Base-by-base conservation (phyloP, 2,113 vertebrate genomes). In the Microtus richardsoni region DNA sequence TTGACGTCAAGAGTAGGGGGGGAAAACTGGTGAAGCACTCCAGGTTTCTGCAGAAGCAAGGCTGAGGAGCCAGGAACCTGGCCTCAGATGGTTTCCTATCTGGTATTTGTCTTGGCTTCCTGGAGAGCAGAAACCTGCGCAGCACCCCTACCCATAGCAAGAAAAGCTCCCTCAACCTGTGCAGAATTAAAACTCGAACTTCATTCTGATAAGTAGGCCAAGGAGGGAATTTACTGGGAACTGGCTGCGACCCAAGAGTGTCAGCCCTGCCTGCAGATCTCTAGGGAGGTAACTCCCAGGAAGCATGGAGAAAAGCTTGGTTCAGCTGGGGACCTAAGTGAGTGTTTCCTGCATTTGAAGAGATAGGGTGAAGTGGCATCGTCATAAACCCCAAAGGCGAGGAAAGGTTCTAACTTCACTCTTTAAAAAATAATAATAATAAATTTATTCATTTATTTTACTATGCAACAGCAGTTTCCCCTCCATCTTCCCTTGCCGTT, bases 1-100 rank as follows among this genome's bases (percentile, higher is more conserved):
- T 92, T 98, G 98, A 98, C 98, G 98, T 98, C 98, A 98, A 97
- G 97, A 94, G 82, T 70, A 58, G 26, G 86, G 70, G 60, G 86
- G 91, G 14, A 16, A n/a, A 22, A 39, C 19, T 24, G 60, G 80
- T 41, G 83, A 26, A 49, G 70, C 91, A 77, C 70, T 94, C 93
- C 91, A 62, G 19, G 62, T 83, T 90, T 75, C 92, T 96, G 96
- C 96, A 74, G 80, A 11, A 39, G 70, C 5, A 16, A 85, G 26
- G 58, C 77, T 0, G 58, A 52, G 92, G 68, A 60, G 92, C 58
- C 33, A 5, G 54, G 52, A 60, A 88, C 97, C 52, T 92, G 66
- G 96, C 95, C 85, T 41, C 71, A 85, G 97, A n/a, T 91, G 66
- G 96, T 95, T 83, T 36, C 30, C 79, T 49, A 21, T 3, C 62